phyloP scores from a whole-genome alignment of 64 coral and sea anemone species.

The Pocillopora damicornis region DNA sequence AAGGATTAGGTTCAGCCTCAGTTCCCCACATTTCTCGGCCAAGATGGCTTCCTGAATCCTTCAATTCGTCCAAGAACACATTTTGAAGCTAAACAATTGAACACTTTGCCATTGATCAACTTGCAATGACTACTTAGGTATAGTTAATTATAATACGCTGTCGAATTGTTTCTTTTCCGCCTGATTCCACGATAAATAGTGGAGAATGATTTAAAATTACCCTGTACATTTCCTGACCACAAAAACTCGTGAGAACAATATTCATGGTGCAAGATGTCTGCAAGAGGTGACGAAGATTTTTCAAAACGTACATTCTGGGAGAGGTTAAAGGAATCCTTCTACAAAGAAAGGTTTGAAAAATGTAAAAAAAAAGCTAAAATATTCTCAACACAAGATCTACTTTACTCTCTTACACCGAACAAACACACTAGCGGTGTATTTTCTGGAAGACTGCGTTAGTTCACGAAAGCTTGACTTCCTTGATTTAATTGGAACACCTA shows the following conservation, averaged over 20 bases:
- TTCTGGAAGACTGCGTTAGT: no score
- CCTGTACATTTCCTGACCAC: background rate
- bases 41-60: slow-evolving; percentile 5
- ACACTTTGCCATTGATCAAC: background rate
- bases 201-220: background rate
- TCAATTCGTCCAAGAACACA: background rate
- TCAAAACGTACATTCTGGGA: background rate
- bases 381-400: background rate
- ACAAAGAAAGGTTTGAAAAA: slow-evolving; percentile 3
- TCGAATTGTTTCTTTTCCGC: background rate
- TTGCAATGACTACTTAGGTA: background rate
- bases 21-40: background rate
- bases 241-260: background rate
- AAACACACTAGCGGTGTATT: no score
- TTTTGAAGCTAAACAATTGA: background rate
- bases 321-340: background rate
- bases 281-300: background rate
- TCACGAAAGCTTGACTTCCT: no score
- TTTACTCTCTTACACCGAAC: no score
- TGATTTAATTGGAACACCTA: no score
- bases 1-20: background rate
- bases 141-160: background rate
- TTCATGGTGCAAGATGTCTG: background rate
- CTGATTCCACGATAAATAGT: background rate
- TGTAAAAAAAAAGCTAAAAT: background rate